Percentiles rank a stretch among this genome's conserved stretches.
These are phyloP conservation scores for Pristionchus maxplancki DNA, from an alignment of 2,888 invertebrate species.

Conservation along the genomic window DNA sequence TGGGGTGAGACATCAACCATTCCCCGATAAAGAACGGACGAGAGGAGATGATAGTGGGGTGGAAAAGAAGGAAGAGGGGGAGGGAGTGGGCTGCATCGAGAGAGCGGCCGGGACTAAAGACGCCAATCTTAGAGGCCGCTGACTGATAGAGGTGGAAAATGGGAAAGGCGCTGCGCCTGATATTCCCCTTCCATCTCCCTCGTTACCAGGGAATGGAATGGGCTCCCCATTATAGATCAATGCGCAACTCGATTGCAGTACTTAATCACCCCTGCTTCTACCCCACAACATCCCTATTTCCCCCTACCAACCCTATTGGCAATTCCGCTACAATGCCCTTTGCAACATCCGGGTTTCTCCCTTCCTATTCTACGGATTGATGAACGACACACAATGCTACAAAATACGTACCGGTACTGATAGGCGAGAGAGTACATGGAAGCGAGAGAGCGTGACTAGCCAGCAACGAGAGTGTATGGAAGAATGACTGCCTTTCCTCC, in stretches of 20 bases:
- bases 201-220: conserved; percentile 25
- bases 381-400: background rate
- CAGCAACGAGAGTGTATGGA: background rate
- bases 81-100: conserved; percentile 10
- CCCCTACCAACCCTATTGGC: background rate
- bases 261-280: background rate
- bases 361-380: background rate
- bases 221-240: background rate
- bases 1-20: conserved; percentile 12
- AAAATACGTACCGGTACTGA: background rate
- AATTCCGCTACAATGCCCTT: background rate
- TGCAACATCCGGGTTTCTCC: background rate
- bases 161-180: background rate
- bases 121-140: background rate
- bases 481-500: background rate
- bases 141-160: background rate
- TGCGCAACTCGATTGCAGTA: background rate
- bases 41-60: background rate
- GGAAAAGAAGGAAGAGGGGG: background rate
- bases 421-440: conserved; percentile 10
- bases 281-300: background rate
- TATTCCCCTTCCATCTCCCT: conserved; percentile 4
- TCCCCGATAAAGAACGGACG: background rate
- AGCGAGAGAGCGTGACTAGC: background rate
- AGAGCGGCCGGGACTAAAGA: background rate